Percentiles rank a stretch among this genome's conserved stretches.
Conservation (phyloP, 1,140 invertebrate genomes). For the Cheumatopsyche charites region DNA sequence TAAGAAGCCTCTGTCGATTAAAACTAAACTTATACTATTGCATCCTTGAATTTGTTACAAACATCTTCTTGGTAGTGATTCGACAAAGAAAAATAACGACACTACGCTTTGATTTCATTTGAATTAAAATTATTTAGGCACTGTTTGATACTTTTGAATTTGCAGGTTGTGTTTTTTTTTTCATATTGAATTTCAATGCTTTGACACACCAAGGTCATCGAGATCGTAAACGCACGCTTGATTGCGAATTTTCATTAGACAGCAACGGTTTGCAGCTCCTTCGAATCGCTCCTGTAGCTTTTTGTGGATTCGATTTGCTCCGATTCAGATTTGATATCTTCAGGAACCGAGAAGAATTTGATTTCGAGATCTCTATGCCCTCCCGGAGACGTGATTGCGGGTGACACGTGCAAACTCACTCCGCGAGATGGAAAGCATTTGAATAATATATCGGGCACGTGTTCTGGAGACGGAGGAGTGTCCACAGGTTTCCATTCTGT, state of each 20-base stretch:
- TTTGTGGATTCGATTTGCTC: not conserved
- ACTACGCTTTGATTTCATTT: conserved; percentile 13
- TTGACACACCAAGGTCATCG: conserved; percentile 11
- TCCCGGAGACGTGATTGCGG: conserved; percentile 77
- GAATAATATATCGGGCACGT: conserved; percentile 40
- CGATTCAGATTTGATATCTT: not conserved
- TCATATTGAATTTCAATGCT: no score
- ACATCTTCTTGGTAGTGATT: not conserved
- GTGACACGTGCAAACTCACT: conserved; percentile 69
- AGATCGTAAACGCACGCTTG: conserved; percentile 14
- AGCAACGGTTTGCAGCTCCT: conserved; percentile 51
- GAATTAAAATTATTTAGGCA: conserved; percentile 27
- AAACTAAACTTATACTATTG: not conserved
- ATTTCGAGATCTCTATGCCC: conserved; percentile 79
- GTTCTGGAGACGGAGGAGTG: conserved; percentile 31
- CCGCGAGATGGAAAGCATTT: conserved; percentile 49
- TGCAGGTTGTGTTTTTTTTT: not conserved
- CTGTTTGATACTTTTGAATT: conserved; percentile 10
- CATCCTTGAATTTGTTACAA: not conserved
- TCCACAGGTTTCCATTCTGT: conserved; percentile 47
- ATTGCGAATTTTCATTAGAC: not conserved
- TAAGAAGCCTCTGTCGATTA: conserved; percentile 10
- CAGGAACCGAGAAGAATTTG: conserved; percentile 68
- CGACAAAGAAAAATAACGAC: conserved; percentile 12
- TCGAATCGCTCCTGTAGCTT: conserved; percentile 47